A percentile compares a stretch with the other conserved stretches of the same genome.
Conservation (phyloP, 2,797 vertebrate genomes). For the Hydrocynus forskahlii region DNA sequence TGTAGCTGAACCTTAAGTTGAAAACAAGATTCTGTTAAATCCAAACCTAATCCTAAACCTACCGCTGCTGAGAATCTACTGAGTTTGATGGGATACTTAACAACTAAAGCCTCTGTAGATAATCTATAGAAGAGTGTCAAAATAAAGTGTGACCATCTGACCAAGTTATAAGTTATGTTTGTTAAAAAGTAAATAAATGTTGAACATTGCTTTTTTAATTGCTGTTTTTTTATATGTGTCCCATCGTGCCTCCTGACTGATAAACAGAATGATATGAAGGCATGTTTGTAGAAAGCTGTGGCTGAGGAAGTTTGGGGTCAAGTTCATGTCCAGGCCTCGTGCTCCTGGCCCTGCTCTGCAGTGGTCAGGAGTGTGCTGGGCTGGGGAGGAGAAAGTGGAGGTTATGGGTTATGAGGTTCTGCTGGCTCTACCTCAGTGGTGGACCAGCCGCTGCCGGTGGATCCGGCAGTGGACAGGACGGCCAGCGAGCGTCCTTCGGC, state of each 20-base stretch:
- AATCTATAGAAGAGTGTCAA: too few relatives aligned
- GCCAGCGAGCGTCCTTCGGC: constrained; percentile 29
- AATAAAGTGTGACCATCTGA: too few relatives aligned
- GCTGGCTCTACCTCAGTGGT: constrained; percentile 39
- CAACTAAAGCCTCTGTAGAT: too few relatives aligned
- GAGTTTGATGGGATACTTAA: too few relatives aligned
- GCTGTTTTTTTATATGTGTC: too few relatives aligned
- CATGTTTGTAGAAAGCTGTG: constrained; percentile 20
- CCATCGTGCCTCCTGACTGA: background rate
- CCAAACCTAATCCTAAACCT: too few relatives aligned
- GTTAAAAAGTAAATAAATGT: too few relatives aligned
- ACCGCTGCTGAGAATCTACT: too few relatives aligned
- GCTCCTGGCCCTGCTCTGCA: background rate
- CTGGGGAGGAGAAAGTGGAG: constrained; percentile 16
- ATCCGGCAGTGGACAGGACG: constrained; percentile 17
- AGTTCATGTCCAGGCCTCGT: constrained; percentile 14
- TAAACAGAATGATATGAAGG: background rate
- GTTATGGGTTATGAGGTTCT: constrained; percentile 42
- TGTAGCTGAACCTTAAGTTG: too few relatives aligned
- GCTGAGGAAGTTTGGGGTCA: constrained; percentile 7
- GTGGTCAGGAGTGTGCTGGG: constrained; percentile 13
- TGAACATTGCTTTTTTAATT: too few relatives aligned
- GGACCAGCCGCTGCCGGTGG: constrained; percentile 27
- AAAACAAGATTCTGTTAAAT: too few relatives aligned
- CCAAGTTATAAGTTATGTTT: too few relatives aligned